Evolutionary conservation across 2,888 invertebrate genomes (phyloP), one percentile per base, ranked within the genome.

Genomic region (Sceliomorpha sp.): DNA sequence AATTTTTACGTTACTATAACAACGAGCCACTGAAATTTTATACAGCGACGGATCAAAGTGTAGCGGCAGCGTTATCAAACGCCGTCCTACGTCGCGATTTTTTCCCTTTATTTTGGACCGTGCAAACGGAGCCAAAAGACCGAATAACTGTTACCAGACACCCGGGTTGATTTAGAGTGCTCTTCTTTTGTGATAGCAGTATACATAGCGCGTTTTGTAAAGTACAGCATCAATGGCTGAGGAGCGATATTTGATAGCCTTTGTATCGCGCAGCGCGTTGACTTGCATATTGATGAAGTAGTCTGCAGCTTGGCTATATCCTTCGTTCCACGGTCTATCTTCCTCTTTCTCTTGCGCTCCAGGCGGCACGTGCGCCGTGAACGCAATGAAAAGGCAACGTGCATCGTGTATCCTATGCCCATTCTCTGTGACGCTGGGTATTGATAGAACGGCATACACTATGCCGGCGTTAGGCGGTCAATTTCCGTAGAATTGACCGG

Each of bases 191-290:
- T 45, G 45, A 50, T 32, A 32, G 42, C 48, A 56, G 55, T 45
- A 51, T 44, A 39, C 45, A 40, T 29, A 12, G 55, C 26, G 42
- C 50, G 44, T 60, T 60, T 60, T 42, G 47, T 53, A 1, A 55
- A 60, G 55, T 50, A 44, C 39, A 20, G 55, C 59, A 67, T 60
- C 67, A 60, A 60, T 60, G 37, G 67, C 60, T 39, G 32, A 37
- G 55, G 32, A 67, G 44, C 60, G 55, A 67, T 60, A 67, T 67
- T 67, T 55, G 67, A 67, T 67, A 60, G 68, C 56, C 60, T 68
- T 68, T 68, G 60, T 68, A 62, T 36, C 29, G 29, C 44, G 53
- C 39, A 12, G 34, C 14, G 36, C 34, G 40, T 66, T 51, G 58
- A 60, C 67, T 67, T 48, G 53, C 53, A 59, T 67, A 67, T 59